Percentiles rank a stretch among this genome's conserved stretches.
Conservation (phyloP, 53 echinoderm and acorn worm genomes). For the Temnopleurus reevesii region DNA sequence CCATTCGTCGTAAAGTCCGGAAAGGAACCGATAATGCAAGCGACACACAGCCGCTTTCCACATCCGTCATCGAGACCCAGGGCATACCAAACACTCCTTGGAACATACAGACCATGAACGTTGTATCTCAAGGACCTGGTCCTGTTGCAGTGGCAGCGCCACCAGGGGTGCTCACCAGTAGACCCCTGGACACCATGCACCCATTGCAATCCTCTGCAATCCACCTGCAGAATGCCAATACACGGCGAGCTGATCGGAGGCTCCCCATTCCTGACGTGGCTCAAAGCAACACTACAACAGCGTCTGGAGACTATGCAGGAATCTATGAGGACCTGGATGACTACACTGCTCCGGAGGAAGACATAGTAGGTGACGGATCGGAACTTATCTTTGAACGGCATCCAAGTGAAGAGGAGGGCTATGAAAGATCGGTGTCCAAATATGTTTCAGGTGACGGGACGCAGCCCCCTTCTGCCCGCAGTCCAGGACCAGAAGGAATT, state of each 20-base stretch:
- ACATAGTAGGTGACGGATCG: neutral
- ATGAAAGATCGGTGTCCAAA: no score
- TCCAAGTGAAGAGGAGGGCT: neutral
- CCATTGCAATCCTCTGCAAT: no score
- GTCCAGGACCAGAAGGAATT: neutral
- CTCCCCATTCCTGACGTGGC: neutral
- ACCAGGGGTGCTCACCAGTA: neutral
- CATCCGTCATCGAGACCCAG: neutral
- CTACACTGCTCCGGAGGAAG: neutral
- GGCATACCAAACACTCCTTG: neutral
- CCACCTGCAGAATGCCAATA: neutral
- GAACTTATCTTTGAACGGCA: neutral
- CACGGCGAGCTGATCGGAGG: neutral
- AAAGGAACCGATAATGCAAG: neutral
- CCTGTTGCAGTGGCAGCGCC: neutral
- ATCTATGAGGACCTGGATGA: neutral
- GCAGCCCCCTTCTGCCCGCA: neutral
- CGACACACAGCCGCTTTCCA: neutral
- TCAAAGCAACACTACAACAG: neutral
- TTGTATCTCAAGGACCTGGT: neutral
- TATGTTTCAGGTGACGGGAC: neutral
- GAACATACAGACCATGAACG: neutral
- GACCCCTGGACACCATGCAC: no score
- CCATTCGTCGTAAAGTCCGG: neutral
- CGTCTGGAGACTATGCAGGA: neutral